Conservation (phyloP, 53 echinoderm and acorn worm species). For the Apostichopus leukothele region DNA sequence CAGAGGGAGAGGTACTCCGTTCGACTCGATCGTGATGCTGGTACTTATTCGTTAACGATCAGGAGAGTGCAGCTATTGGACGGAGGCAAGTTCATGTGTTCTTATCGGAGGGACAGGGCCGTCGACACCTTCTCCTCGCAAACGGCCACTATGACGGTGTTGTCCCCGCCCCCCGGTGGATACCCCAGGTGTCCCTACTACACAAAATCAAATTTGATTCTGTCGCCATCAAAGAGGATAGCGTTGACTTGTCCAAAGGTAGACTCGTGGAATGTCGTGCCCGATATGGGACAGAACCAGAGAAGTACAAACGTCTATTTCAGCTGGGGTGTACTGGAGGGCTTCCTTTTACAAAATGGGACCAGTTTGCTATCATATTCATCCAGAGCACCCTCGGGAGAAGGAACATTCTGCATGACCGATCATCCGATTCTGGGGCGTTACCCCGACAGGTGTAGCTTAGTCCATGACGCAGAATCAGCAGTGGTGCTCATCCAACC, state of each 20-base stretch:
- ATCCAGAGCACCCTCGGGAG: conserved; percentile 21
- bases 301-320: neutral
- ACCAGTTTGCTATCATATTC: conserved; percentile 73
- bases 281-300: neutral
- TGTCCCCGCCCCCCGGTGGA: conserved; percentile 72
- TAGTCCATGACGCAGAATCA: conserved; percentile 53
- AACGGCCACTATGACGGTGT: conserved; percentile 65
- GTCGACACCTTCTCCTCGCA: conserved; percentile 59
- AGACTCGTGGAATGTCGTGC: too few relatives aligned
- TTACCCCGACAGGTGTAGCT: conserved; percentile 62
- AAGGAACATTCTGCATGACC: conserved; percentile 63
- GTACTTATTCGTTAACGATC: conserved; percentile 73
- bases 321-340: conserved; percentile 43
- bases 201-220: conserved; percentile 71
- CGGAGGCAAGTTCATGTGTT: conserved; percentile 81
- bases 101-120: conserved; percentile 57
- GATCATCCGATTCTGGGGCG: conserved; percentile 60
- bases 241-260: conserved; percentile 60
- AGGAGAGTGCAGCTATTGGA: conserved; percentile 62
- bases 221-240: conserved; percentile 60
- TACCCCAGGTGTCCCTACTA: conserved; percentile 68
- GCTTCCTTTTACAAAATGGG: conserved; percentile 79
- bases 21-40: conserved; percentile 60
- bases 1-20: conserved; percentile 63
- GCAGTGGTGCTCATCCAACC: conserved; percentile 57